phyloP scores from a whole-genome alignment of 2,888 invertebrate genomes.

The Aplocera efformata region DNA sequence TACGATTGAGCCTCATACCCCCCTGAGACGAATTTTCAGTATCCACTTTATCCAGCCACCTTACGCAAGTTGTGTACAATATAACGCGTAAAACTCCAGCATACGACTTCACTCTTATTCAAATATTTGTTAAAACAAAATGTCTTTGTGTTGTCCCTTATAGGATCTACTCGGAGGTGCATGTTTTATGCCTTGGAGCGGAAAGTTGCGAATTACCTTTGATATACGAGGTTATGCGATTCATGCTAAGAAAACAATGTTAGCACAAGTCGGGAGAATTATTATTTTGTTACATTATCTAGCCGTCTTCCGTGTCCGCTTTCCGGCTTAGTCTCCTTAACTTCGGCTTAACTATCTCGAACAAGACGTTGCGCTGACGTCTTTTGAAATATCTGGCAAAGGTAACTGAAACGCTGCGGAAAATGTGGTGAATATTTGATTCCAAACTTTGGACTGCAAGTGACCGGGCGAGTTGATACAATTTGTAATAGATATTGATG shows the following conservation, averaged over 20 bases:
- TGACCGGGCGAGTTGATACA: too few species aligned
- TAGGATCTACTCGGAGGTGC: constrained; percentile 4
- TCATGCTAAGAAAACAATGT: constrained; percentile 18
- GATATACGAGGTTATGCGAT: constrained; percentile 18
- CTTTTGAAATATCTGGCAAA: constrained; percentile 21
- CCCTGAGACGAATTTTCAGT: too few species aligned
- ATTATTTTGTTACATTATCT: constrained; percentile 28
- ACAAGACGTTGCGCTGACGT: constrained; percentile 25
- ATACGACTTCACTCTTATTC: too few species aligned
- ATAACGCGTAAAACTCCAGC: too few species aligned
- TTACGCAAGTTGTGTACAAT: too few species aligned
- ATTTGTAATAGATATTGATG: too few species aligned
- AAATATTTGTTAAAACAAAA: too few species aligned
- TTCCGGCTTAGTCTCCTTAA: constrained; percentile 31
- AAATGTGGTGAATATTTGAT: constrained; percentile 6
- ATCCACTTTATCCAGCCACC: too few species aligned
- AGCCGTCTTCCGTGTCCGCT: constrained; percentile 27
- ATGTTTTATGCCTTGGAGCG: constrained; percentile 12
- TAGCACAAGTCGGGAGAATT: constrained; percentile 22
- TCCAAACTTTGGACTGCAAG: neutral
- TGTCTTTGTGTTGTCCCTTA: constrained; percentile 4
- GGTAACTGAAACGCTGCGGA: constrained; percentile 16
- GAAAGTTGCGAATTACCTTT: constrained; percentile 15
- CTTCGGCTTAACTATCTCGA: constrained; percentile 29
- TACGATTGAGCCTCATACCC: too few species aligned